These are phyloP conservation scores for Gila orcuttii DNA, from an alignment of 2,113 vertebrate genomes.

Conservation along the genomic window DNA sequence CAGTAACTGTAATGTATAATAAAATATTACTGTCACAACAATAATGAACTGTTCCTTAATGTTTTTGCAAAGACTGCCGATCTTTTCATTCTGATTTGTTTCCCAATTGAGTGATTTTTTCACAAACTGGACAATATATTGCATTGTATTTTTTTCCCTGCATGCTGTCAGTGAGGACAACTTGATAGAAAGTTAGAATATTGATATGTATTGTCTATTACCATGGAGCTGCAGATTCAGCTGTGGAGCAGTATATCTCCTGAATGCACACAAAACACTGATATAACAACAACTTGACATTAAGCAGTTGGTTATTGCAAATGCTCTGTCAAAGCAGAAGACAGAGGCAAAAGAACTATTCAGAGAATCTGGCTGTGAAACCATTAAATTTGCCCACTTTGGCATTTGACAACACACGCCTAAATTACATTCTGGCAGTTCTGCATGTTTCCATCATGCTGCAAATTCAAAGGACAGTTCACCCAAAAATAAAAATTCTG, in stretches of 20 bases:
- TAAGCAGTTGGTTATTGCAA: not conserved
- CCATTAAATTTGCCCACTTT: slow-evolving; percentile 50
- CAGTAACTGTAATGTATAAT: too few relatives aligned
- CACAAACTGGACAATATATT: not conserved
- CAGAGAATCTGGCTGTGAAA: slow-evolving; percentile 21
- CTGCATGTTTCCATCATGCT: slow-evolving; percentile 28
- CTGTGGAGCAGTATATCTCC: not conserved
- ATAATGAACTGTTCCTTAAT: not conserved
- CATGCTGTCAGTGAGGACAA: not conserved
- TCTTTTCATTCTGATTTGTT: not conserved
- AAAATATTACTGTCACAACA: too few relatives aligned
- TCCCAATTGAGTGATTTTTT: not conserved
- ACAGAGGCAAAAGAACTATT: not conserved
- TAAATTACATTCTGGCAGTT: slow-evolving; percentile 6
- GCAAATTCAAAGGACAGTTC: not conserved
- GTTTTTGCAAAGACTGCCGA: not conserved
- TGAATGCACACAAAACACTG: not conserved
- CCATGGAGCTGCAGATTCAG: not conserved
- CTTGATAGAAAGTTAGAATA: not conserved
- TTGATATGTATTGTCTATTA: not conserved
- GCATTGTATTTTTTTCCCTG: not conserved
- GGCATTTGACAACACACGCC: slow-evolving; percentile 50
- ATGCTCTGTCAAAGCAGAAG: not conserved
- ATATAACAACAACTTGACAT: not conserved
- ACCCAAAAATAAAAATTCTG: too few relatives aligned